Evolutionary conservation across 2,888 invertebrate genomes (phyloP), one percentile per base, ranked within the genome.

Genomic region (Volucella inflata): DNA sequence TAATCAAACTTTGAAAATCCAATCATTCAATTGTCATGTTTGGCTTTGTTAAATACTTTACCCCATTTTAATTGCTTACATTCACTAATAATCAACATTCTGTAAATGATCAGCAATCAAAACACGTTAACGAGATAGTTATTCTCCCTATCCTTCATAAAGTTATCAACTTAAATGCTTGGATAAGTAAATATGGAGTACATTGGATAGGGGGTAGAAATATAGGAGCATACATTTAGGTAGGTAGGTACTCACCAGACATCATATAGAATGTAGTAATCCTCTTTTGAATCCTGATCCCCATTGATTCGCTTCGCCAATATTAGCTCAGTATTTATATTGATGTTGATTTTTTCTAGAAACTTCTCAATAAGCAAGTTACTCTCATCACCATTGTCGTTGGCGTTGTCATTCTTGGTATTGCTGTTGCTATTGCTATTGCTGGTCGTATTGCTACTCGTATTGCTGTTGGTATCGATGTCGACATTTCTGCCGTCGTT

Each of bases 281-380:
- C 89, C 88, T 88, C 88, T 88, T 84, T 88, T 87, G 88, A 88
- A 88, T 88, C 87, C 81, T 68, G 87, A 77, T 85, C 83, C 75
- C 87, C 87, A 84, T 87, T 80, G 87, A 87, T 87, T 76, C 91
- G 89, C 87, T 90, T 91, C 87, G 91, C 91, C 88, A 92, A 89
- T 87, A 90, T 91, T 89, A 92, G 87, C 87, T 92, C 92, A 65
- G 91, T 91, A 89, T 92, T 92, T 89, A 92, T 90, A 89, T 91
- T 91, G 88, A 92, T 91, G 89, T 92, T 91, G 88, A 92, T 89
- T 89, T 90, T 90, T 89, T 89, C 88, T 83, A 91, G 90, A 89
- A 90, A 91, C 89, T 88, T 88, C 88, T 92, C 91, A 90, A 92
- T 91, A 90, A 90, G 88, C 88, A 88, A 88, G 78, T 88, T 89